phyloP scores from a whole-genome alignment of 2,888 invertebrate species.

The Macaria notata region DNA sequence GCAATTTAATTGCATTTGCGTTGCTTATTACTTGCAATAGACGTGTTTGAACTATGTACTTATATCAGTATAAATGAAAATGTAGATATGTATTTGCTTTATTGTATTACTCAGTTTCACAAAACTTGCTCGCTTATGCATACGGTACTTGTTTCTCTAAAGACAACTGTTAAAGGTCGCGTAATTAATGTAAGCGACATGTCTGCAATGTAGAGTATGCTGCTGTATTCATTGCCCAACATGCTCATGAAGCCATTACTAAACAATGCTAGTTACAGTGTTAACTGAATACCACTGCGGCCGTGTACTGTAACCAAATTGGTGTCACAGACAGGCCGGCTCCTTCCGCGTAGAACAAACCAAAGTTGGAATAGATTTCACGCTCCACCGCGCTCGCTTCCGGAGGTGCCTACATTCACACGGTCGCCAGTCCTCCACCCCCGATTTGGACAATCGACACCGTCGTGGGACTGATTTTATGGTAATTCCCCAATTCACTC shows the following conservation, averaged over 20 bases:
- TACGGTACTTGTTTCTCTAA: too few relatives aligned
- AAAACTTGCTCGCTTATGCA: too few relatives aligned
- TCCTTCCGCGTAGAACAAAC: conserved; percentile 37
- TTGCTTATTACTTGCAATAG: not conserved
- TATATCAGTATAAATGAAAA: too few relatives aligned
- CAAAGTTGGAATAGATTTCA: conserved; percentile 71
- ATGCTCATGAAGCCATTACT: not conserved
- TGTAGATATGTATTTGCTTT: too few relatives aligned
- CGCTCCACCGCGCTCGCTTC: conserved; percentile 58
- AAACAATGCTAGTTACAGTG: not conserved
- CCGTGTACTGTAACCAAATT: conserved; percentile 6
- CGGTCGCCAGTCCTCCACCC: conserved; percentile 51
- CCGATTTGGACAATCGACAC: conserved; percentile 51
- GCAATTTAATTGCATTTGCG: conserved; percentile 10
- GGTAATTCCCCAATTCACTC: conserved; percentile 62
- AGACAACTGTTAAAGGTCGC: too few relatives aligned
- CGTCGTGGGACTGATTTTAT: conserved; percentile 76
- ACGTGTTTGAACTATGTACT: too few relatives aligned
- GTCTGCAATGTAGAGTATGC: too few relatives aligned
- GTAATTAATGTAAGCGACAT: too few relatives aligned
- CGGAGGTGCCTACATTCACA: conserved; percentile 38
- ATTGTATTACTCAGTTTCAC: too few relatives aligned
- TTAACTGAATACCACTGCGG: conserved; percentile 2
- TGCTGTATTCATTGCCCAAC: conserved; percentile 3
- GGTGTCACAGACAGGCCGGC: conserved; percentile 12